phyloP scores from a whole-genome alignment of 2,113 vertebrate species.

The Spea multiplicata region DNA sequence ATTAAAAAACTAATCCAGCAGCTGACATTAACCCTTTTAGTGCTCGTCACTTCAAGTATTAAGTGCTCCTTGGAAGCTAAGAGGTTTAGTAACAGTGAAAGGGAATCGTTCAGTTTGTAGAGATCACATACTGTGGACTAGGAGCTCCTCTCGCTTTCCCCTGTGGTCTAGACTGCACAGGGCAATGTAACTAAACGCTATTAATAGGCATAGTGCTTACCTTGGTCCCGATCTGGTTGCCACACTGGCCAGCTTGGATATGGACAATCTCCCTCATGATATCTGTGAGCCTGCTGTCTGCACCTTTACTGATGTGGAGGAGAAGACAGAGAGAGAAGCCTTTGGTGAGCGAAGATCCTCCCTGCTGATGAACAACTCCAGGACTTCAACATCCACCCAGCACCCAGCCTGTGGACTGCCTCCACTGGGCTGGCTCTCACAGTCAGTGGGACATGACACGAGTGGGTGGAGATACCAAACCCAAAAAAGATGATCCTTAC shows the following conservation, averaged over 20 bases:
- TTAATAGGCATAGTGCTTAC: conserved; percentile 52
- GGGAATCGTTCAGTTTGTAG: no score
- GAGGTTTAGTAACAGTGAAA: no score
- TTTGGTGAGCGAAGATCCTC: conserved; percentile 22
- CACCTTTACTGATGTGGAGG: conserved; percentile 16
- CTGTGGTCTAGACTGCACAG: no score
- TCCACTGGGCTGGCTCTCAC: conserved; percentile 23
- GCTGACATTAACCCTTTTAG: no score
- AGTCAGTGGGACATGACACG: conserved; percentile 4
- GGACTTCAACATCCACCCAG: not conserved
- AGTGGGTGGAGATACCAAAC: conserved; percentile 20
- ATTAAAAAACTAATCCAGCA: no score
- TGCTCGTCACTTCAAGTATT: no score
- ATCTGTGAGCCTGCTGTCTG: conserved; percentile 10
- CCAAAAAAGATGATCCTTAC: not conserved
- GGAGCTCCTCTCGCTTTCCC: no score
- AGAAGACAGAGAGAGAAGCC: not conserved
- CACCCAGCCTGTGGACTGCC: conserved; percentile 29
- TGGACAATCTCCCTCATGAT: conserved; percentile 91
- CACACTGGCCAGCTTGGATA: conserved; percentile 90
- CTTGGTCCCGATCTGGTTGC: conserved; percentile 93
- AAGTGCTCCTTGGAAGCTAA: no score
- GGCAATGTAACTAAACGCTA: not conserved
- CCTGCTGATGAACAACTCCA: not conserved
- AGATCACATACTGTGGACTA: no score